Evolutionary conservation across 2,888 invertebrate species (phyloP).

Genomic region (Stratiomys singularior): DNA sequence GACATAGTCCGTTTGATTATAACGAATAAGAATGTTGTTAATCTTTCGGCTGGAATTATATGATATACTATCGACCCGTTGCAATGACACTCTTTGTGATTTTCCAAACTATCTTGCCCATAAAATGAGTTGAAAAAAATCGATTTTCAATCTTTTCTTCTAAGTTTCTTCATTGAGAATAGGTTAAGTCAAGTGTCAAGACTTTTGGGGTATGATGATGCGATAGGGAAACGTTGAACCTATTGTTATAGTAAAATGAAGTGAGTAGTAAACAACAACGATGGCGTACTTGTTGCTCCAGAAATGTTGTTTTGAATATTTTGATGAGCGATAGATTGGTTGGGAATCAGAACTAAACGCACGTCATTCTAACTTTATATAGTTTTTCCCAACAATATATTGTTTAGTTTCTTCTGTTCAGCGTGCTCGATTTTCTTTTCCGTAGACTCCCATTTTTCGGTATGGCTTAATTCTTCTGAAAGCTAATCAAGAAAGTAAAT

Average conservation of each 20-base stretch:
- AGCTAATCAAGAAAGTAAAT: no score
- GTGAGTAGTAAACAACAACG: neutral
- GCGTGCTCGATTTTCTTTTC: no score
- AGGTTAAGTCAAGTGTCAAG: slow-evolving; percentile 35
- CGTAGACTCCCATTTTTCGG: no score
- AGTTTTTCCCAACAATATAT: no score
- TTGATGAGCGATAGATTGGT: no score
- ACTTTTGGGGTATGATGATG: slow-evolving; percentile 1
- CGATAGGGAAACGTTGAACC: slow-evolving; percentile 35
- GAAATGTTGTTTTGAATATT: no score
- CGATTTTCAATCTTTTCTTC: slow-evolving; percentile 17
- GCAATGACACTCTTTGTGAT: slow-evolving; percentile 30
- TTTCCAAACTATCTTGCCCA: slow-evolving; percentile 12
- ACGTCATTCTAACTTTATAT: no score
- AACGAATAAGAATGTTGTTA: neutral
- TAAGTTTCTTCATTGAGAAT: slow-evolving; percentile 4
- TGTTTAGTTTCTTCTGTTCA: no score
- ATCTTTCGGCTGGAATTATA: slow-evolving; percentile 4
- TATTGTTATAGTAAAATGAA: neutral
- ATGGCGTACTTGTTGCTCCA: neutral
- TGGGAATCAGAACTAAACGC: no score
- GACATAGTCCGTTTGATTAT: slow-evolving; percentile 2
- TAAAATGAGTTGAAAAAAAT: neutral
- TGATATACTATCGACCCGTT: slow-evolving; percentile 30
- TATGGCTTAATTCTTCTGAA: no score